Percentiles rank a stretch among this genome's conserved stretches.
Conservation (phyloP, 2,888 invertebrate genomes). For the Eupithecia tripunctaria region DNA sequence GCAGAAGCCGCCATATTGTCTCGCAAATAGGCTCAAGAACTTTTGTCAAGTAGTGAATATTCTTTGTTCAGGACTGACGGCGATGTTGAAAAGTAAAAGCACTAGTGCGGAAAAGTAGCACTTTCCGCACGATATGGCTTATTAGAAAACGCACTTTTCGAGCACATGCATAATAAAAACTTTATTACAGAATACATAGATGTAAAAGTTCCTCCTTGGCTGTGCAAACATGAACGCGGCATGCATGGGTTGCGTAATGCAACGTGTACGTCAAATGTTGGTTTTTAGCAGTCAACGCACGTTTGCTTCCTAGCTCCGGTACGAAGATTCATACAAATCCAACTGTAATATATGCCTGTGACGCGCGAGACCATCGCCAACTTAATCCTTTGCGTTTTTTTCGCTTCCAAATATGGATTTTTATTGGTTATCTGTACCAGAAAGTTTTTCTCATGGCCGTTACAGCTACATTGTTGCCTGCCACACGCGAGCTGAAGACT, state of each 20-base stretch:
- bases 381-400: conserved; percentile 18
- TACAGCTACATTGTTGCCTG: background rate
- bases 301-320: conserved; percentile 53
- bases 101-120: too few species aligned
- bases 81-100: too few species aligned
- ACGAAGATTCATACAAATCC: conserved; percentile 35
- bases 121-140: too few species aligned
- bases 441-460: background rate
- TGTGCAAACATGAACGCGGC: conserved; percentile 48
- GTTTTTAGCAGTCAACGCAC: conserved; percentile 55
- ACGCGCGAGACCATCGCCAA: conserved; percentile 40
- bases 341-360: conserved; percentile 45
- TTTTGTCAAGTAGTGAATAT: too few species aligned
- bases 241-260: conserved; percentile 62
- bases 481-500: background rate
- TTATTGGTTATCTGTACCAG: conserved; percentile 1
- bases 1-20: too few species aligned
- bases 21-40: too few species aligned
- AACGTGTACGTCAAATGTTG: conserved; percentile 53
- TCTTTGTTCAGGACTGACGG: too few species aligned
- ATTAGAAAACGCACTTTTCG: too few species aligned
- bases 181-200: conserved; percentile 43
- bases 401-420: conserved; percentile 2
- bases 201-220: conserved; percentile 66
- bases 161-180: too few species aligned